Base-by-base conservation (phyloP, 1,140 invertebrate genomes). In the Gonatopus flavifemur region DNA sequence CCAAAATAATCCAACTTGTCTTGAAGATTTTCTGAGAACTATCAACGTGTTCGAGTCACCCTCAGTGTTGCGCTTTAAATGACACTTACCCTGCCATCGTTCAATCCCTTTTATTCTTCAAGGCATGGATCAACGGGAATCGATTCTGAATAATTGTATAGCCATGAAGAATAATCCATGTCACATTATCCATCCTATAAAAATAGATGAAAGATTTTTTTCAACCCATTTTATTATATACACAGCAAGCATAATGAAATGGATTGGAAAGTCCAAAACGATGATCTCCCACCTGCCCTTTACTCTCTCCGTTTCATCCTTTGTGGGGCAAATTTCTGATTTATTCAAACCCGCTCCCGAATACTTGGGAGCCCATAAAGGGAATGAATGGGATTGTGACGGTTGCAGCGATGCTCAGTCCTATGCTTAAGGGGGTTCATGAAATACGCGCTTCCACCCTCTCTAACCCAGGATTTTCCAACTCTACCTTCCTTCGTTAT, bases 321-420 rank as follows among this genome's bases (percentile, higher is more conserved):
- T n/a, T n/a, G 33, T 37, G 49, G 62, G 60, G 64, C 64, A 60
- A 64, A 63, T 64, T 70, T 49, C 66, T 69, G 71, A 75, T 75
- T 75, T 75, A 74, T 75, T 74, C 66, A 70, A 72, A 64, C 66
- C 54, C 59, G 54, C 59, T 56, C 59, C 54, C 64, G 53, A 75
- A 75, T 75, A 72, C 69, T 71, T 70, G 62, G 56, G 58, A 64
- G 62, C 61, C 70, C 67, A 72, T 75, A 74, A 74, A 74, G 70
- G 72, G 68, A 71, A 71, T 67, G 63, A 72, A 75, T 73, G 61
- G 70, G 64, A 69, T 71, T 67, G 70, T 64, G 62, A 64, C 56
- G 59, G 67, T 64, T 67, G 62, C 62, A 59, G 54, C 57, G 53
- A 66, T 64, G 56, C 65, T 64, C 59, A 67, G 52, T 49, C 45